Evolutionary conservation across 2,888 invertebrate genomes (phyloP).

Genomic region (Meta bourneti): DNA sequence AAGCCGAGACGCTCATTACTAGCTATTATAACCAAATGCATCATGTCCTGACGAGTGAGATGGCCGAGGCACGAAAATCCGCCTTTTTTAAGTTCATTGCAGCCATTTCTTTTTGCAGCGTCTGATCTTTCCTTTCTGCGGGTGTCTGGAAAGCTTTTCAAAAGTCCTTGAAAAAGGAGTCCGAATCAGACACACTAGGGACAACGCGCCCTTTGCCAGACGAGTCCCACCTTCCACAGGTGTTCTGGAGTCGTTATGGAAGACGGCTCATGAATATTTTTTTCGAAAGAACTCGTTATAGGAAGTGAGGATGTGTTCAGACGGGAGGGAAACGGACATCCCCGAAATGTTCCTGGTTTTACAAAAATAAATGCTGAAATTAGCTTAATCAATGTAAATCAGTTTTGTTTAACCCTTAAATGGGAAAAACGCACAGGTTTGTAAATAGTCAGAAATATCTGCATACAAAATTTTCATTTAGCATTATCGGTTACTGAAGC

Average conservation of each 20-base stretch:
- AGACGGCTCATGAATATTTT: no score
- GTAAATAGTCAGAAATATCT: no score
- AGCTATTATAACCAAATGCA: slow-evolving; percentile 37
- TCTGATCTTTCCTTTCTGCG: neutral
- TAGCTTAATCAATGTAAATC: no score
- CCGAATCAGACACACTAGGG: neutral
- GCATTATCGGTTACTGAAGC: no score
- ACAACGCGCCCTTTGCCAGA: neutral
- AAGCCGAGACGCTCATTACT: slow-evolving; percentile 24
- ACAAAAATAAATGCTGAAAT: no score
- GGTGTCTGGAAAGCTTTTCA: neutral
- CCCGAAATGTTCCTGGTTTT: no score
- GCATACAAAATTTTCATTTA: no score
- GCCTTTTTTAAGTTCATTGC: neutral
- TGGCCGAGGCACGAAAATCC: neutral
- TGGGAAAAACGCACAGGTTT: no score
- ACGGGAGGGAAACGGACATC: no score
- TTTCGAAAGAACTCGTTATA: no score
- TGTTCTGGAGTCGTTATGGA: neutral
- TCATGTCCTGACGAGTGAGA: slow-evolving; percentile 4
- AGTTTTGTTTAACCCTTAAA: no score
- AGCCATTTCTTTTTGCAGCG: neutral
- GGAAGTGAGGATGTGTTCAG: no score
- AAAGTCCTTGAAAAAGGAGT: neutral
- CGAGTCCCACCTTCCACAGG: neutral